These are phyloP conservation scores for Philopotamus ludificatus DNA, from an alignment of 1,140 invertebrate genomes.

Conservation along the genomic window DNA sequence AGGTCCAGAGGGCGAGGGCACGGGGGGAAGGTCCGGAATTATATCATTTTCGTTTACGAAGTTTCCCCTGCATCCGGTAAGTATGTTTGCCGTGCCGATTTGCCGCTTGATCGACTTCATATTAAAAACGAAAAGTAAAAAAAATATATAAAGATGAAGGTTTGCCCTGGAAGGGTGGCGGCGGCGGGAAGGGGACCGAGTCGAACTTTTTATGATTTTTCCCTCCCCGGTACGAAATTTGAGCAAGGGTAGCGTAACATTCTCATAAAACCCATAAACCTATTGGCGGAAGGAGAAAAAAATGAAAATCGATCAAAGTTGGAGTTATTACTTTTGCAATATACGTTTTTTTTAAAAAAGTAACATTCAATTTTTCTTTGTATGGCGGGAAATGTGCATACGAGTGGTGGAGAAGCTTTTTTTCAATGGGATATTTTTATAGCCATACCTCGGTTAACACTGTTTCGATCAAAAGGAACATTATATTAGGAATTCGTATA, in stretches of 20 bases:
- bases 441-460: no score
- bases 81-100: conserved; percentile 35
- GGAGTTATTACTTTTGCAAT: neutral
- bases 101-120: conserved; percentile 35
- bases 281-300: conserved; percentile 1
- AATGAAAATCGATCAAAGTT: neutral
- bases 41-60: conserved; percentile 25
- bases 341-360: neutral
- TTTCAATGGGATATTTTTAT: no score
- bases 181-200: neutral
- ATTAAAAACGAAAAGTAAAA: conserved; percentile 37
- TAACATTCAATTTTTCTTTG: no score
- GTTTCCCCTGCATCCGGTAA: conserved; percentile 18
- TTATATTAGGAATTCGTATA: no score
- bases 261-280: conserved; percentile 24
- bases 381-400: no score
- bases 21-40: conserved; percentile 13
- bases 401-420: no score
- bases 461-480: no score
- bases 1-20: neutral
- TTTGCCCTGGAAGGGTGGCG: neutral
- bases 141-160: conserved; percentile 19
- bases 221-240: conserved; percentile 2
- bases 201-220: conserved; percentile 30
- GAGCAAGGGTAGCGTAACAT: conserved; percentile 12